Conservation (phyloP, 2,888 invertebrate genomes). For the Cryptophagus acutangulus region DNA sequence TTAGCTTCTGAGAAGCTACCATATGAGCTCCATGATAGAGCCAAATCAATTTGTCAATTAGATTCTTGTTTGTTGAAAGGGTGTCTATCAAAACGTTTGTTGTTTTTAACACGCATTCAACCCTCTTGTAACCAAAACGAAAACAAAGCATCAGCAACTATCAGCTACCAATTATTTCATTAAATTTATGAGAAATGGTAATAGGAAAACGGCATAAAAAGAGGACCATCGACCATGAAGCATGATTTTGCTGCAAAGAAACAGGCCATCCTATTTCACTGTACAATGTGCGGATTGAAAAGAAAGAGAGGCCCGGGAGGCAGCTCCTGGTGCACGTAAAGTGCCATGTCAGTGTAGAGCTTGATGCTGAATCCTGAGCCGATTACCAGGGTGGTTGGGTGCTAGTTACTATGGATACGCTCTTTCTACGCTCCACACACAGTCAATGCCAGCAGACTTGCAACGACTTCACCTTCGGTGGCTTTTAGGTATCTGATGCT, state of each 20-base stretch:
- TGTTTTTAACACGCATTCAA: constrained; percentile 16
- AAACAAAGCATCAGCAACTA: too few species aligned
- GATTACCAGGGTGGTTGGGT: constrained; percentile 41
- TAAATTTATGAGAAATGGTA: too few species aligned
- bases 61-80: constrained; percentile 17
- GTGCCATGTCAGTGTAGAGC: constrained; percentile 6
- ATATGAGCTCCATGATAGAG: too few species aligned
- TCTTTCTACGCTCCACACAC: constrained; percentile 1
- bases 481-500: too few species aligned
- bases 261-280: too few species aligned
- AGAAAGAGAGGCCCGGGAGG: constrained; percentile 1
- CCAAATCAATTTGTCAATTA: constrained; percentile 20
- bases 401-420: constrained; percentile 29
- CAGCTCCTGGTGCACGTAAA: constrained; percentile 4
- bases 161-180: too few species aligned
- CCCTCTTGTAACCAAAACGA: too few species aligned
- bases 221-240: too few species aligned
- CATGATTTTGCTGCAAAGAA: too few species aligned
- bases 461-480: constrained; percentile 1
- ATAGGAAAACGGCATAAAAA: too few species aligned
- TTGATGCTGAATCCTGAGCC: constrained; percentile 20
- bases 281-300: too few species aligned
- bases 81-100: constrained; percentile 17
- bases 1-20: too few species aligned
- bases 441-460: neutral